Conservation (phyloP, 64 coral and sea anemone genomes). For the Cladopsammia gracilis region DNA sequence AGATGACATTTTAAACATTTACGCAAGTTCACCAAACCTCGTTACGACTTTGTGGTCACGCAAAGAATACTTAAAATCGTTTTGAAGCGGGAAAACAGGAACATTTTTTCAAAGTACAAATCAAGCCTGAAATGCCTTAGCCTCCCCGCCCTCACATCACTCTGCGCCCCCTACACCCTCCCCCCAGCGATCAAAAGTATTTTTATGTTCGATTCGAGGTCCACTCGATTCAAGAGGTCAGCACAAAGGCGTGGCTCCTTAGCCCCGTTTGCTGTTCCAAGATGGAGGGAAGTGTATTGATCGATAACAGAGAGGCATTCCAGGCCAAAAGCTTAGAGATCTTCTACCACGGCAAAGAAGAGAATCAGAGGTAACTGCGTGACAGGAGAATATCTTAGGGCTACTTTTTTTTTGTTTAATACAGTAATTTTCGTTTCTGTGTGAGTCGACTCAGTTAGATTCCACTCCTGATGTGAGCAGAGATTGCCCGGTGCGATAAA, state of each 20-base stretch:
- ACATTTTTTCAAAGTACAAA: too few relatives aligned
- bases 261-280: slow-evolving; percentile 59
- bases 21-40: too few relatives aligned
- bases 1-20: too few relatives aligned
- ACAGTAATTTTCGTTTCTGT: background rate
- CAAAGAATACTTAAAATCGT: too few relatives aligned
- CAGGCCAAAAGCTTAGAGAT: slow-evolving; percentile 91
- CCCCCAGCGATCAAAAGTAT: too few relatives aligned
- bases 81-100: background rate
- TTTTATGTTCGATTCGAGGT: too few relatives aligned
- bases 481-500: slow-evolving; percentile 73
- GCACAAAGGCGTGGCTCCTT: slow-evolving; percentile 32
- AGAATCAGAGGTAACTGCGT: slow-evolving; percentile 84
- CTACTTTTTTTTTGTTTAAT: background rate
- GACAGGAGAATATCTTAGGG: background rate
- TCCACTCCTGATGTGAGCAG: slow-evolving; percentile 79
- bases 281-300: slow-evolving; percentile 33
- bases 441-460: slow-evolving; percentile 25
- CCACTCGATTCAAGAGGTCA: too few relatives aligned
- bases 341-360: slow-evolving; percentile 82
- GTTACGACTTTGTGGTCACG: too few relatives aligned
- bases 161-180: too few relatives aligned
- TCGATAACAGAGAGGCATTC: slow-evolving; percentile 76
- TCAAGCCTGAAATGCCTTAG: too few relatives aligned
- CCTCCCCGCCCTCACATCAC: too few relatives aligned